Base-by-base conservation (phyloP, 2,113 vertebrate species). In the Spermophilus dauricus region DNA sequence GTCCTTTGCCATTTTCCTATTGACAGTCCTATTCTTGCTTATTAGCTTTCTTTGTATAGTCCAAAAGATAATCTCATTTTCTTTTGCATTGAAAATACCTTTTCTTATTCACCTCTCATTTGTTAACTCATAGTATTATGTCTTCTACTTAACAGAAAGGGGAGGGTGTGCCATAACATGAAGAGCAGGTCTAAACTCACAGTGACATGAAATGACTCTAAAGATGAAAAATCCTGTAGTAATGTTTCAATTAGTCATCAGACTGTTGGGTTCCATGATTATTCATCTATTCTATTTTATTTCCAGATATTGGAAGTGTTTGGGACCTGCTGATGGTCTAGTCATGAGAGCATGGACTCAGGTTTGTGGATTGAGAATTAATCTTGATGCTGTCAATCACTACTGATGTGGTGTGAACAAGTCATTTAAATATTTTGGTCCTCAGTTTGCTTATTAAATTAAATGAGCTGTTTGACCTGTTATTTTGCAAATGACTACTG, bases 401-500 rank as follows among this genome's bases (percentile, higher is more conserved):
- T 81, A n/a, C 30, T 81, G 17, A 75, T 18, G 14, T 24, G 51
- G 30, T 70, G 4, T 75, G 30, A 80, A 86, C n/a, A 42, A 69
- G 45, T 78, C 32, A 76, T 61, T 94, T 91, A 48, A 80, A 53
- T 65, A 32, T 61, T 77, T 48, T 61, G 34, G 22, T 81, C 9
- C 51, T 85, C 26, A 34, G 42, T 94, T 86, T 83, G 51, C 34
- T 97, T 61, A 85, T 53, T 85, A 91, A 94, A 88, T 91, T 84
- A 88, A 94, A 89, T 80, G 56, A 94, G 16, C 56, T 92, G 22
- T 69, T 87, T 80, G 37, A 87, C 42, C 58, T 82, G 28, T 86
- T 94, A 93, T 84, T 91, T 97, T 91, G n/a, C 69, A 97, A 84
- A 78, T 91, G 28, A 84, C 51, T 48, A 72, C 56, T 89, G 12